A percentile compares a stretch with the other conserved stretches of the same genome.
Conservation (phyloP, 2,113 vertebrate genomes). For the Butorides virescens region DNA sequence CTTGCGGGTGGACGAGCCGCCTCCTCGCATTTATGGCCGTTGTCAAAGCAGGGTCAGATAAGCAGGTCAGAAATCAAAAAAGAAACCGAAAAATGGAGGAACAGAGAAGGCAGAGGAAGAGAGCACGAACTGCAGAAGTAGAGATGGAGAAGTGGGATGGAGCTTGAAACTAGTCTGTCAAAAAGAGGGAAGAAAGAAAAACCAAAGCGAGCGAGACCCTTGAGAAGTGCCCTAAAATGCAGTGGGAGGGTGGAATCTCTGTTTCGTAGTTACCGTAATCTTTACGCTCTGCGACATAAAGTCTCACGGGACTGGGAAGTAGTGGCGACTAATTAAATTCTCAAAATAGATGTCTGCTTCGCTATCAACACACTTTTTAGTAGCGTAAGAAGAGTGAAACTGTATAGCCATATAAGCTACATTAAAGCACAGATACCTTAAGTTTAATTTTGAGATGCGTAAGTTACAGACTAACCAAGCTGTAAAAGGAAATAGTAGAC, state of each 20-base stretch:
- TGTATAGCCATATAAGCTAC: background rate
- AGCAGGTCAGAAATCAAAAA: too few species aligned
- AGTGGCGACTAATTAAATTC: background rate
- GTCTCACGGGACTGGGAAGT: background rate
- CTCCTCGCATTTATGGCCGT: rapidly evolving
- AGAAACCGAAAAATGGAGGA: background rate
- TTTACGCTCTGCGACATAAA: background rate
- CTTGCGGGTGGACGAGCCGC: rapidly evolving
- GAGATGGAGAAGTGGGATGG: background rate
- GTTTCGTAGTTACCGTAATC: background rate
- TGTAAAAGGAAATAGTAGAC: background rate
- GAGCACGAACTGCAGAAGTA: background rate
- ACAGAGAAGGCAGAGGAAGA: background rate
- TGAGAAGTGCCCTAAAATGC: background rate
- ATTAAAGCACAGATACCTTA: background rate
- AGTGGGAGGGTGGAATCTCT: background rate
- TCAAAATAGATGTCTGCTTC: background rate
- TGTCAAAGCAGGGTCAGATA: background rate
- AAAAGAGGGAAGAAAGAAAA: background rate
- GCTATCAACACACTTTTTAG: background rate
- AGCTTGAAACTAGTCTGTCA: background rate
- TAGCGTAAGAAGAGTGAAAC: background rate
- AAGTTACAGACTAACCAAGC: background rate
- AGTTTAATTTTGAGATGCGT: background rate
- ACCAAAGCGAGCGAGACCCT: background rate